These are phyloP conservation scores for Bugulina stolonifera DNA, from an alignment of 2,888 invertebrate species.

Conservation along the genomic window DNA sequence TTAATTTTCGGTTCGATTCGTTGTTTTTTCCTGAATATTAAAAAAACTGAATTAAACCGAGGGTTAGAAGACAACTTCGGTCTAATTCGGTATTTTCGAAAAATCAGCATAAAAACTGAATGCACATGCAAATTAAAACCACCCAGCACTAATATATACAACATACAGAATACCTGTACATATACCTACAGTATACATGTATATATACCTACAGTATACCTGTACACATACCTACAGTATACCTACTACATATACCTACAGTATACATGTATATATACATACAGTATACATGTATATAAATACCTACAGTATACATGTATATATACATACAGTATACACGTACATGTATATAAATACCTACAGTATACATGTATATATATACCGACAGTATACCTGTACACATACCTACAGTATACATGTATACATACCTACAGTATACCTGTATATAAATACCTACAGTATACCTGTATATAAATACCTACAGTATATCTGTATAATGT, in stretches of 20 bases:
- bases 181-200: neutral
- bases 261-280: neutral
- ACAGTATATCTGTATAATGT: neutral
- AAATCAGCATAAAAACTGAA: no score
- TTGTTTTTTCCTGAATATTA: no score
- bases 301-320: neutral
- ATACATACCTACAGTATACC: neutral
- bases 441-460: neutral
- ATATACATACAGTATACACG: neutral
- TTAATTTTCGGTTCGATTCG: no score
- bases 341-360: neutral
- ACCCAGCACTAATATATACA: no score
- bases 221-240: neutral
- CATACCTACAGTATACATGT: neutral
- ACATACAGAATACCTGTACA: neutral
- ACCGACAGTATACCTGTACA: neutral
- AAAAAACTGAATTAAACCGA: no score
- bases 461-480: neutral
- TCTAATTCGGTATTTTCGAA: no score
- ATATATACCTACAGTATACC: neutral
- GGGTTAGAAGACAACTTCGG: no score
- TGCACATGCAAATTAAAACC: no score
- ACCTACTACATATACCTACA: neutral
- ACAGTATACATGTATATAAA: neutral
- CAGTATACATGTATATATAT: neutral